Evolutionary conservation across 2,888 invertebrate genomes (phyloP).

Genomic region (Schizaphis graminum): DNA sequence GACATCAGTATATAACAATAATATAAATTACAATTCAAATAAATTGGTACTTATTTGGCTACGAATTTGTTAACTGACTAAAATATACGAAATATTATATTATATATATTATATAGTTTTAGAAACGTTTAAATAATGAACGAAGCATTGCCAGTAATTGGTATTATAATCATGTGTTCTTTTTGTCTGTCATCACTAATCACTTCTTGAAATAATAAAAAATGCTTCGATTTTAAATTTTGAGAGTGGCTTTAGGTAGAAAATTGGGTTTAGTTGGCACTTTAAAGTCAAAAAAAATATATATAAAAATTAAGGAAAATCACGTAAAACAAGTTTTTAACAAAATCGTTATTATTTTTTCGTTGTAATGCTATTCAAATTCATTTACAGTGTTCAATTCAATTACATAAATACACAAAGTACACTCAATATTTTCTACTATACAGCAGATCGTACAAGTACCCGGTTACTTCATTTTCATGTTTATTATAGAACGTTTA

Average conservation of each 20-base stretch:
- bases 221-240: not conserved
- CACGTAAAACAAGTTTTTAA: not conserved
- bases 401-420: not conserved
- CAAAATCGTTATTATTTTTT: not conserved
- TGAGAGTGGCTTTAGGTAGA: not conserved
- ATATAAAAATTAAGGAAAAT: not conserved
- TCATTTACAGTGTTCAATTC: too few species aligned
- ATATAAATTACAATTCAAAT: not conserved
- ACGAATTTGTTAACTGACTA: not conserved
- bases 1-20: not conserved
- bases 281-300: not conserved
- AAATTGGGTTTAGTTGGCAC: not conserved
- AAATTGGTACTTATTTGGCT: not conserved
- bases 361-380: not conserved
- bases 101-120: too few species aligned
- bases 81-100: not conserved
- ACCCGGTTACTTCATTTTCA: not conserved
- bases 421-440: not conserved
- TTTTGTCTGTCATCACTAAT: not conserved
- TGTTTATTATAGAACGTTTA: too few species aligned
- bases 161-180: not conserved
- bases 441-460: not conserved
- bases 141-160: not conserved
- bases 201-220: not conserved
- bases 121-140: not conserved